Evolutionary conservation across 2,888 invertebrate genomes (phyloP).

Genomic region (Eurytoma californica): DNA sequence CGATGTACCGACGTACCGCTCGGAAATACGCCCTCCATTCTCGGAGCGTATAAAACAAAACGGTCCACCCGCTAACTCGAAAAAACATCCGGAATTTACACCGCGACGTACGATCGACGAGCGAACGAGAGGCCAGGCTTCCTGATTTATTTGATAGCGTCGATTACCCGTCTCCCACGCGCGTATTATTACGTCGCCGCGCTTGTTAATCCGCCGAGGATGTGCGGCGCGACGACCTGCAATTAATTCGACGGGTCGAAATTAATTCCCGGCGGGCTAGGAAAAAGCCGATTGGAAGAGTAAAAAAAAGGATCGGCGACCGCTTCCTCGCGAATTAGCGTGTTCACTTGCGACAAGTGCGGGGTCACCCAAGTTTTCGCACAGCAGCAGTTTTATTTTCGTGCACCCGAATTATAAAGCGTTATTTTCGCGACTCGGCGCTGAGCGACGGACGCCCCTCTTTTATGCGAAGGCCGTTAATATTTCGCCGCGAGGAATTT

Average conservation of each 20-base stretch:
- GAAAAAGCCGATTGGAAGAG: too few species aligned
- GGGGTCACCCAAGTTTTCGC: too few species aligned
- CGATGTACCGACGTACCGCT: neutral
- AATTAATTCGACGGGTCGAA: slow-evolving; percentile 13
- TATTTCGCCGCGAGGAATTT: too few species aligned
- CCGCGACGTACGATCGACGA: slow-evolving; percentile 1
- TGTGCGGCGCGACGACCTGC: neutral
- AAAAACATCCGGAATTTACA: neutral
- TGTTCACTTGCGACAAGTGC: too few species aligned
- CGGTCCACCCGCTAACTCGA: neutral
- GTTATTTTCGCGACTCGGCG: too few species aligned
- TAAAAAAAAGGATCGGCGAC: too few species aligned
- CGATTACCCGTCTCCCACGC: slow-evolving; percentile 23
- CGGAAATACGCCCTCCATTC: neutral
- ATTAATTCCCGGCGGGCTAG: too few species aligned
- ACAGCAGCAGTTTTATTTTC: too few species aligned
- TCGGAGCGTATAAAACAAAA: slow-evolving; percentile 2
- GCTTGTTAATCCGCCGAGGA: slow-evolving; percentile 26
- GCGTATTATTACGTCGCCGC: slow-evolving; percentile 22
- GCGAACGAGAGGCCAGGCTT: neutral
- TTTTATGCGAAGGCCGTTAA: too few species aligned
- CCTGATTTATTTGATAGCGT: slow-evolving; percentile 26
- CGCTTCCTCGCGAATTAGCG: too few species aligned
- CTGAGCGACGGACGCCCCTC: too few species aligned
- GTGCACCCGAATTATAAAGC: too few species aligned